Conservation (phyloP, 2,797 vertebrate genomes). For the Muscicapa striata region DNA sequence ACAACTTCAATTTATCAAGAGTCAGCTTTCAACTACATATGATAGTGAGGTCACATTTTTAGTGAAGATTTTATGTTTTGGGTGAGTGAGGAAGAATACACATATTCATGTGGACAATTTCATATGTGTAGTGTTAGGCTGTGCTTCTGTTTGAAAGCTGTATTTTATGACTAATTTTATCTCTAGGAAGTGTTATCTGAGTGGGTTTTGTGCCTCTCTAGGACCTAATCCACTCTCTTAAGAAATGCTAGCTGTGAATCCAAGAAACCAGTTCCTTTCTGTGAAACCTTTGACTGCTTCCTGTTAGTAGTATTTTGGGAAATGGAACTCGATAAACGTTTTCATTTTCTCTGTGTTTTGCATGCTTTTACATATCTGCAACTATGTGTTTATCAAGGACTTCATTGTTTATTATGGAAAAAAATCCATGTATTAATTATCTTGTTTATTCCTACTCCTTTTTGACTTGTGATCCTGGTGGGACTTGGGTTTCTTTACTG, state of each 20-base stretch:
- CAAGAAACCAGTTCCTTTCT: not conserved
- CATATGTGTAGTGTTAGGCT: rapidly evolving
- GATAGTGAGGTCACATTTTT: not conserved
- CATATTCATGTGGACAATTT: not conserved
- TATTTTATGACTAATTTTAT: not conserved
- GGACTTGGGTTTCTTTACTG: not conserved
- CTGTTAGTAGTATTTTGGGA: not conserved
- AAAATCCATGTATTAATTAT: not conserved
- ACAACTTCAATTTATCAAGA: not conserved
- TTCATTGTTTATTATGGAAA: not conserved
- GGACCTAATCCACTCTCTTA: not conserved
- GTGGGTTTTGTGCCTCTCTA: not conserved
- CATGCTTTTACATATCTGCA: not conserved
- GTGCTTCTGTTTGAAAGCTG: not conserved
- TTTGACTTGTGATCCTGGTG: not conserved
- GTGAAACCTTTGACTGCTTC: not conserved
- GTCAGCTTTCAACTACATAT: not conserved
- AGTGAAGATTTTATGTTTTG: not conserved
- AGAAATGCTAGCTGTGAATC: not conserved
- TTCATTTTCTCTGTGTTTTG: not conserved
- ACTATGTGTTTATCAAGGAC: not conserved
- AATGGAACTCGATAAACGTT: not conserved
- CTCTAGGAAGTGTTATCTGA: not conserved
- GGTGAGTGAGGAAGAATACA: not conserved
- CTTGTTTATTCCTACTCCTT: slow-evolving; percentile 5